Conservation (phyloP, 1,140 invertebrate genomes). For the Drosophila tsacasi region DNA sequence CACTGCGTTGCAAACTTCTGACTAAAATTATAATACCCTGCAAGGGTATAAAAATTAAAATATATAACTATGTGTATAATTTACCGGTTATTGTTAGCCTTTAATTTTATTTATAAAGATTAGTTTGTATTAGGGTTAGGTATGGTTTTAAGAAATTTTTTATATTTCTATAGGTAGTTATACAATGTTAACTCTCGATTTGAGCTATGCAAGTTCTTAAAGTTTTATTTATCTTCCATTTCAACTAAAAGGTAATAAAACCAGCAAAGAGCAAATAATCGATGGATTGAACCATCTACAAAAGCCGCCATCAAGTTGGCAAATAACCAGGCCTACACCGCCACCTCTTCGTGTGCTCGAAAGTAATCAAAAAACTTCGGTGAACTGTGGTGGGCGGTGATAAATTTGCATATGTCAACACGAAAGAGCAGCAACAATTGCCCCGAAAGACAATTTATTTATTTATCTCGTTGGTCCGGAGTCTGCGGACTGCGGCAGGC, state of each 20-base stretch:
- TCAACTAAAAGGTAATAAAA: slow-evolving; percentile 48
- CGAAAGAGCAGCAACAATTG: slow-evolving; percentile 65
- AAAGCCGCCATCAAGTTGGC: slow-evolving; percentile 36
- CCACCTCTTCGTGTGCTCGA: slow-evolving; percentile 30
- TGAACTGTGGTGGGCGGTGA: slow-evolving; percentile 50
- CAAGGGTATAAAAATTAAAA: no score
- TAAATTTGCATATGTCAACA: slow-evolving; percentile 85
- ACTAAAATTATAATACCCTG: no score
- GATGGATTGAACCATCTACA: slow-evolving; percentile 46
- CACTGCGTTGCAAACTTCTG: no score
- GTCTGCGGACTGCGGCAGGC: slow-evolving; percentile 1
- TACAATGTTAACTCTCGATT: no score
- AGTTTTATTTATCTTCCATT: not conserved
- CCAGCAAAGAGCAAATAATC: slow-evolving; percentile 57
- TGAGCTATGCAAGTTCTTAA: not conserved
- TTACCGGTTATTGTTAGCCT: no score
- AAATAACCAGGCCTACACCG: slow-evolving; percentile 34
- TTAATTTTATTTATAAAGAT: no score
- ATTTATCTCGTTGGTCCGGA: slow-evolving; percentile 57
- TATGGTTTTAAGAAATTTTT: no score
- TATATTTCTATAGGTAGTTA: no score
- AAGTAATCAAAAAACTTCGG: slow-evolving; percentile 70
- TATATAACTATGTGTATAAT: no score
- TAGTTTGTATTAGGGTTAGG: no score
- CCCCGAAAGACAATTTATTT: slow-evolving; percentile 75